Evolutionary conservation across 2,113 vertebrate genomes (phyloP), one percentile per base, ranked within the genome.

Genomic region (Oreochromis aureus): DNA sequence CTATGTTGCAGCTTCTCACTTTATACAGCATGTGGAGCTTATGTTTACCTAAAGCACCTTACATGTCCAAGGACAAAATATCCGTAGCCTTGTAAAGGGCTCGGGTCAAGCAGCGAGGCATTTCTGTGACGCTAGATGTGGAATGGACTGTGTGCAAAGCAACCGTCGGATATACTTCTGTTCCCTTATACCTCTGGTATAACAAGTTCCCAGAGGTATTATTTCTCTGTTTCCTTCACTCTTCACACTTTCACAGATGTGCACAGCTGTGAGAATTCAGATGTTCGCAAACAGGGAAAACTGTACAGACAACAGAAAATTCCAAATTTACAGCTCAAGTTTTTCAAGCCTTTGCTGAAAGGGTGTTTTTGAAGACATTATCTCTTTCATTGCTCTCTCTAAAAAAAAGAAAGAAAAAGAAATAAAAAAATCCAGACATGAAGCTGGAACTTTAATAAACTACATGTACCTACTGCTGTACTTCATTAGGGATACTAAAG

Each of bases 151-250:
- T 6, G 61, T 83, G 87, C 44, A 63, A 81, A 76, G 19, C 9
- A 22, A 85, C 73, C 44, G 27, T 39, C 10, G 81, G 44, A 87
- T 90, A 34, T 48, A 78, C 19, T 24, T 24, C 56, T 71, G 66
- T 41, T 89, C 54, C 63, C 55, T 84, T 5, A 27, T 27, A 73
- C 86, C 80, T 83, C 78, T 71, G 82, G 56, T 90, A 82, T 85
- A 91, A 89, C 88, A 86, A 86, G 83, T 51, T 86, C 84, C 90
- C 89, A 78, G 58, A 19, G 84, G 84, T 80, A 90, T 86, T 56
- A 86, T 88, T 87, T 90, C 69, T 89, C 82, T 18, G 81, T 84
- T 88, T 81, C 59, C 86, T 73, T 83, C 53, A 44, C 66, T 85
- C 55, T 53, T 79, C 78, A 81, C 87, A 80, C 81, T 76, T 84